Conservation (phyloP, 2,888 invertebrate species). For the Diadromus collaris region DNA sequence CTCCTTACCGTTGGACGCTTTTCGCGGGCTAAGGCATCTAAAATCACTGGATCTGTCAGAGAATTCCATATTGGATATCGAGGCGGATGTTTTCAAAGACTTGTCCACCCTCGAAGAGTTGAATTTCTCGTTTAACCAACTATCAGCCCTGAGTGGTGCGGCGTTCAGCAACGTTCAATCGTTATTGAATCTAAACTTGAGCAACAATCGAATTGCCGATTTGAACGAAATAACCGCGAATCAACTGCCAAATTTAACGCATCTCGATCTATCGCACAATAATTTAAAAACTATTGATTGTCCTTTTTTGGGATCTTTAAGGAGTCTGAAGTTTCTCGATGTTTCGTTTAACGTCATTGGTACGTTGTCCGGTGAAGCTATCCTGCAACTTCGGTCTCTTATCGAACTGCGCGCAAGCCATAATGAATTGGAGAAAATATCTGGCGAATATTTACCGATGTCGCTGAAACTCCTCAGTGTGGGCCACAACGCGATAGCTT, state of each 20-base stretch:
- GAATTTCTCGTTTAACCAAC: constrained; percentile 80
- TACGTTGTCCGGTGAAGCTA: constrained; percentile 21
- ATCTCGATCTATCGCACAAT: constrained; percentile 73
- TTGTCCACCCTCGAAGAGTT: constrained; percentile 77
- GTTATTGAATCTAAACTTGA: constrained; percentile 81
- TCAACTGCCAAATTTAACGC: constrained; percentile 69
- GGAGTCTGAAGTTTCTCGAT: constrained; percentile 78
- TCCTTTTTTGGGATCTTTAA: constrained; percentile 79
- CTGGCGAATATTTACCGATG: constrained; percentile 65
- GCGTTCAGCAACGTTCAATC: constrained; percentile 78
- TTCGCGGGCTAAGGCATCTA: constrained; percentile 79
- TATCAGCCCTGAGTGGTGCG: constrained; percentile 80
- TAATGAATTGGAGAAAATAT: constrained; percentile 68
- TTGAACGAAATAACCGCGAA: constrained; percentile 73
- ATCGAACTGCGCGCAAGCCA: constrained; percentile 29
- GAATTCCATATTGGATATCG: constrained; percentile 80
- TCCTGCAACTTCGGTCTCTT: constrained; percentile 34
- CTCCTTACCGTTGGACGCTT: constrained; percentile 80
- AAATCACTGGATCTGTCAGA: constrained; percentile 82
- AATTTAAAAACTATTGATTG: constrained; percentile 79
- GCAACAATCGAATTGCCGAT: constrained; percentile 80
- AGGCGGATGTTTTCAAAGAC: constrained; percentile 79
- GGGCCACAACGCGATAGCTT: constrained; percentile 67
- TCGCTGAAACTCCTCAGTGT: constrained; percentile 66
- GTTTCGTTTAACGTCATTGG: constrained; percentile 72